Base-by-base conservation (phyloP, 2,113 vertebrate species). In the Ceyx margarethae region DNA sequence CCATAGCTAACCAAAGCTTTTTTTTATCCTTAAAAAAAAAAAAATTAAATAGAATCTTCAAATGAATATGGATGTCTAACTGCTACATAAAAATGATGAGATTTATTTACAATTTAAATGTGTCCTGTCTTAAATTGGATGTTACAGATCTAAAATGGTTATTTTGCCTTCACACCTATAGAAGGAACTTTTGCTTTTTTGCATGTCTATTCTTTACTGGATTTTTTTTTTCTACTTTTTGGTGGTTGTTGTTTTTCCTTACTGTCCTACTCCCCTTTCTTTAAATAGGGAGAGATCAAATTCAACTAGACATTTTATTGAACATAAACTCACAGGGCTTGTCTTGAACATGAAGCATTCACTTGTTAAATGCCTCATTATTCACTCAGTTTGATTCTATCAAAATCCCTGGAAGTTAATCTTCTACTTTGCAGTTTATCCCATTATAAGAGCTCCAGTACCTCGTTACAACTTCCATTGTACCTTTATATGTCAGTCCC, bases 321-420 rank as follows among this genome's bases (percentile, higher is more conserved):
- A 61, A 48, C 42, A 76, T 33, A 71, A 87, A 68, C 40, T 89
- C 62, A 26, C 48, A 85, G 53, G 71, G 54, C 68, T 89, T 81
- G 61, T 43, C 58, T 85, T 51, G 45, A 81, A 46, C 31, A 13
- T 14, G 60, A 83, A 48, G 37, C 9, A 14, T 40, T 89, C 11
- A 5, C 53, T 57, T 73, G 58, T 66, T 87, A 29, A 67, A 71
- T 29, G 87, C 31, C 69, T 95, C 81, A 81, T 91, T 77, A 89
- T 81, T 88, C 90, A 74, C 74, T 88, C 66, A 33, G 7, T 15
- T 87, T 75, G 84, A 75, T 54, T 71, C 78, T 61, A 75, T 33
- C 85, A 67, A 85, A 80, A 93, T 76, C 64, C 80, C 7, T 21
- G 45, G 20, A 83, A 93, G 54, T 77, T 92, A 90, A 80, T 85